Evolutionary conservation across 2,888 invertebrate species (phyloP).

Genomic region (Scelioninae gen. 1): DNA sequence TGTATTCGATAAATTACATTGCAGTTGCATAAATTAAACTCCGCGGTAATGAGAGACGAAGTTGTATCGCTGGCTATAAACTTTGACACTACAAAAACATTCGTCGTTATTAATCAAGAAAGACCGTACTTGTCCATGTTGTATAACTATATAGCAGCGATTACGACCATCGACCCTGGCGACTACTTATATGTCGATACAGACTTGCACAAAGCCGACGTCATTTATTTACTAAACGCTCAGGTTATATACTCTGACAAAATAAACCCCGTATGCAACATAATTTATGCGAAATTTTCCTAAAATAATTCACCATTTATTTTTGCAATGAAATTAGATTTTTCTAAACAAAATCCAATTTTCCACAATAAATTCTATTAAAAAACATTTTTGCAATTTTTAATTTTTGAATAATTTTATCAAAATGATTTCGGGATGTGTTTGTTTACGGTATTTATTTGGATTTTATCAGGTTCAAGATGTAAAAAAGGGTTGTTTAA

Average conservation of each 20-base stretch:
- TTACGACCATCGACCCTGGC: constrained; percentile 57
- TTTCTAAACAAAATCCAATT: no score
- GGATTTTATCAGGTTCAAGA: no score
- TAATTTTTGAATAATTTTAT: no score
- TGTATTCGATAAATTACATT: neutral
- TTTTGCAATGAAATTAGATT: no score
- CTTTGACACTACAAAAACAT: constrained; percentile 42
- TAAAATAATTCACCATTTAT: no score
- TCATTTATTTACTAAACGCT: constrained; percentile 34
- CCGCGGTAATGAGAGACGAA: constrained; percentile 3
- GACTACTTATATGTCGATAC: constrained; percentile 47
- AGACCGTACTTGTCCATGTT: constrained; percentile 1
- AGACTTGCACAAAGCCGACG: constrained; percentile 27
- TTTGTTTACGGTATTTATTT: no score
- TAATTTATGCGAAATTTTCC: no score
- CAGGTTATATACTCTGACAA: constrained; percentile 21
- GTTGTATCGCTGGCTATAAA: constrained; percentile 17
- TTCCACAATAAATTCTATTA: no score
- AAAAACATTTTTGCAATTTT: no score
- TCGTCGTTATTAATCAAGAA: constrained; percentile 25
- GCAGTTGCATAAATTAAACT: constrained; percentile 18
- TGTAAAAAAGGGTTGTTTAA: neutral
- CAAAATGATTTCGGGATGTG: no score
- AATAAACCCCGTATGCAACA: constrained; percentile 15
- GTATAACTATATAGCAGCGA: constrained; percentile 41